Base-by-base conservation (phyloP, 2,797 vertebrate genomes). In the Dicrostonyx torquatus region DNA sequence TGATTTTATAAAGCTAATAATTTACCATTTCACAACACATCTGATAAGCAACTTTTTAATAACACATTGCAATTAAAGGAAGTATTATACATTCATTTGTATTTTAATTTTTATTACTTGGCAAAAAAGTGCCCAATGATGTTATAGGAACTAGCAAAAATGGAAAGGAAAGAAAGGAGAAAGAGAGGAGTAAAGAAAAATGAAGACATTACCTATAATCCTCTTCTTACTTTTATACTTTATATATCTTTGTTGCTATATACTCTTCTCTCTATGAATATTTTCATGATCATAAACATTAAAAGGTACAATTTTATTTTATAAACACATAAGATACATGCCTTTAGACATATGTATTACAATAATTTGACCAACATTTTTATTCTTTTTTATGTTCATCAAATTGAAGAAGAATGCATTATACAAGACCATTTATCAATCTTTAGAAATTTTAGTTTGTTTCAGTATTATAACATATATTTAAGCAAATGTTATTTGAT, bases 71-170 rank as follows among this genome's bases (percentile, higher is more conserved):
- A 64, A 82, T 64, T 45, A 62, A 37, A 29, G 1, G 3, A 50
- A 2, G 43, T 75, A 53, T 14, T 34, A 77, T 86, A 70, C 2
- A 64, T 58, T 89, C 3, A 72, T 50, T 90, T 91, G 77, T 37
- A 88, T 45, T 68, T 31, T 48, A 87, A 85, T 72, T 87, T 82
- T 83, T 87, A 89, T 91, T 75, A 58, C 93, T 92, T 90, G 90
- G 45, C 20, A 91, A 92, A 53, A 58, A 88, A 64, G 34, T 26
- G 45, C 45, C 64, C 77, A 94, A 76, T 85, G 62, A 70, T n/a
- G 20, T 4, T 80, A 58, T 40, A 88, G 6, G 1, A 34, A 90
- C 82, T 68, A 76, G 60, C 22, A 78, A 90, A 75, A 3, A 70
- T 89, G 11, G 4, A 68, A 85, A 48, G 18, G 6, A 14, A 73